These are phyloP conservation scores for Idaea biselata DNA, from an alignment of 2,888 invertebrate genomes.

Conservation along the genomic window DNA sequence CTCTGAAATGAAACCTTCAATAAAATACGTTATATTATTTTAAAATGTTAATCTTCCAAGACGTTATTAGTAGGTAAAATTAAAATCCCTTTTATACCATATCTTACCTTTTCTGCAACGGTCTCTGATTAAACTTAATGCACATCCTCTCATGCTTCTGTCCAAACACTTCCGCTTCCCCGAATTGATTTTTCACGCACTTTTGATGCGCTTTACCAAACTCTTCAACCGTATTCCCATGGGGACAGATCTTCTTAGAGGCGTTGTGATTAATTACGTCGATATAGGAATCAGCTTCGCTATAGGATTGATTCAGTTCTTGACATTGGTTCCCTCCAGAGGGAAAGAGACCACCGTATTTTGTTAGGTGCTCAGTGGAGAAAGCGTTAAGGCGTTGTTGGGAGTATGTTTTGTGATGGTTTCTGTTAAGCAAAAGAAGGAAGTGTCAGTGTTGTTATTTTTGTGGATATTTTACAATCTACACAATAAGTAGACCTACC, in stretches of 20 bases:
- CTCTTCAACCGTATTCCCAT: conserved; percentile 72
- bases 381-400: conserved; percentile 78
- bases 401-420: conserved; percentile 77
- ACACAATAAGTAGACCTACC: neutral
- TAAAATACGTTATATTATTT: neutral
- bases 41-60: neutral
- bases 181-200: conserved; percentile 68
- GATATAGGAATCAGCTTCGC: conserved; percentile 73
- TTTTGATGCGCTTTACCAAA: conserved; percentile 77
- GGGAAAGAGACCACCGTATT: conserved; percentile 74
- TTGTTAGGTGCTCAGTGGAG: conserved; percentile 75
- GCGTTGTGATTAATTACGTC: conserved; percentile 66
- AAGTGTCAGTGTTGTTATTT: conserved; percentile 49
- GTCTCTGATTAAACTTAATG: conserved; percentile 75
- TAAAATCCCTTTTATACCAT: no score
- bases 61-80: no score
- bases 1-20: neutral
- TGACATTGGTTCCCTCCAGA: conserved; percentile 74
- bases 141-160: conserved; percentile 77
- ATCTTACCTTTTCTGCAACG: conserved; percentile 71
- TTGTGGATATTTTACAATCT: conserved; percentile 20
- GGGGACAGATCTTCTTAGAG: conserved; percentile 67
- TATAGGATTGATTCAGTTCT: conserved; percentile 73
- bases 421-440: conserved; percentile 72
- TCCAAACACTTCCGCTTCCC: conserved; percentile 51